phyloP scores from a whole-genome alignment of 2,888 invertebrate genomes.

The Amiota communis region DNA sequence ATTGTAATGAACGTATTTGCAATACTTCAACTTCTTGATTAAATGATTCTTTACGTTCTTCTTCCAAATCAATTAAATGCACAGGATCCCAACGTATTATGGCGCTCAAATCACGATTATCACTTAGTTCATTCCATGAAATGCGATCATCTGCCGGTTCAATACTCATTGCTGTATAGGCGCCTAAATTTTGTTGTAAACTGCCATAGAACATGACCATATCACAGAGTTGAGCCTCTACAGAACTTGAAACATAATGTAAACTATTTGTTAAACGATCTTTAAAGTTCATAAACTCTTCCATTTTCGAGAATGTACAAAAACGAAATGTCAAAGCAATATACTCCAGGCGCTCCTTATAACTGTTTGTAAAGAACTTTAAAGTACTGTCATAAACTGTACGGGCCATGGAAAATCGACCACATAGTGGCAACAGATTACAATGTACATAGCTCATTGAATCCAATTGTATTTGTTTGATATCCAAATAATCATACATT shows the following conservation, averaged over 20 bases:
- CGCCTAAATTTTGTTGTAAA: constrained; percentile 73
- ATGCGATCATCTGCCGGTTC: constrained; percentile 77
- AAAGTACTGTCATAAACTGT: constrained; percentile 83
- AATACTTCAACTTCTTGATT: constrained; percentile 70
- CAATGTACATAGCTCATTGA: constrained; percentile 90
- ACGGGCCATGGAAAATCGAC: constrained; percentile 81
- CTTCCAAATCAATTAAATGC: constrained; percentile 62
- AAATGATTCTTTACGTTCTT: constrained; percentile 68
- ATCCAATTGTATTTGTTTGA: constrained; percentile 95
- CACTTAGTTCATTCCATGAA: constrained; percentile 77
- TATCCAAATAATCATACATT: constrained; percentile 85
- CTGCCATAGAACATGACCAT: constrained; percentile 75
- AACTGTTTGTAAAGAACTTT: constrained; percentile 90
- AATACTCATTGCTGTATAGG: constrained; percentile 77
- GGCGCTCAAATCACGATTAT: constrained; percentile 85
- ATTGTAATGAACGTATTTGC: constrained; percentile 67
- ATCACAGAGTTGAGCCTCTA: constrained; percentile 82
- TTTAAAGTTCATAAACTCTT: constrained; percentile 90
- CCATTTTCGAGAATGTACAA: constrained; percentile 93
- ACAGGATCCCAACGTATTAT: constrained; percentile 82
- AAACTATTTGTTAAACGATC: constrained; percentile 86
- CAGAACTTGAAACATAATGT: constrained; percentile 80
- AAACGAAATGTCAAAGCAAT: constrained; percentile 94
- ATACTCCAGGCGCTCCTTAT: constrained; percentile 93
- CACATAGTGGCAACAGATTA: constrained; percentile 82